These are phyloP conservation scores for Rhogogaster chlorosoma DNA, from an alignment of 2,888 invertebrate species.

Conservation along the genomic window DNA sequence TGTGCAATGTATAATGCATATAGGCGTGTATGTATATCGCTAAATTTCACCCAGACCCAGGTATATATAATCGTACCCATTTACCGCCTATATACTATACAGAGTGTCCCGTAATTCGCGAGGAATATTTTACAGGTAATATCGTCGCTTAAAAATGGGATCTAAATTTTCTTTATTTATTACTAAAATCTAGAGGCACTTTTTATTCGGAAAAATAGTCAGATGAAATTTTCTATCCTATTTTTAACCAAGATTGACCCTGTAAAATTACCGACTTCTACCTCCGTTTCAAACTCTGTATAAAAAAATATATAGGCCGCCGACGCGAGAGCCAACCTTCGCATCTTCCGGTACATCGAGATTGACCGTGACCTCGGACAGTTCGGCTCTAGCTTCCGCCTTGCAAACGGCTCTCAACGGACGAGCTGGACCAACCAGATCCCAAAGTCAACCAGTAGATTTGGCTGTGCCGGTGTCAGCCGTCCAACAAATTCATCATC, in stretches of 20 bases:
- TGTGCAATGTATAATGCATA: not conserved
- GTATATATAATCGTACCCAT: not conserved
- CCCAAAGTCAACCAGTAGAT: conserved; percentile 78
- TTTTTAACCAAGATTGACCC: too few species aligned
- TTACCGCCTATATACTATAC: not conserved
- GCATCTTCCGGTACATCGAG: conserved; percentile 73
- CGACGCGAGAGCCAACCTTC: conserved; percentile 71
- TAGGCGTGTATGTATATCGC: not conserved
- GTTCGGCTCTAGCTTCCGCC: conserved; percentile 72
- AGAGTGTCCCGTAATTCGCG: not conserved
- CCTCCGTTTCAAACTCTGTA: too few species aligned
- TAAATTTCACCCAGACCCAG: not conserved
- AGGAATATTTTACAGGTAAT: too few species aligned
- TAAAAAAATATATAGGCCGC: conserved; percentile 66
- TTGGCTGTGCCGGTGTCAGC: conserved; percentile 69
- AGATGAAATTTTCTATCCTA: too few species aligned
- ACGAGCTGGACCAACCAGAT: conserved; percentile 75
- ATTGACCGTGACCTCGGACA: conserved; percentile 73
- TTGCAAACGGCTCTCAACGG: conserved; percentile 71
- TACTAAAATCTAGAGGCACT: too few species aligned
- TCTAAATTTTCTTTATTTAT: too few species aligned
- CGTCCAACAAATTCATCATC: conserved; percentile 56
- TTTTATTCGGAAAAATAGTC: too few species aligned
- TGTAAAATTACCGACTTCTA: too few species aligned
- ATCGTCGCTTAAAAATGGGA: too few species aligned